Percentiles rank a stretch among this genome's conserved stretches.
Evolutionary conservation across 1,140 invertebrate genomes (phyloP).

Genomic region (Phthorimaea operculella): DNA sequence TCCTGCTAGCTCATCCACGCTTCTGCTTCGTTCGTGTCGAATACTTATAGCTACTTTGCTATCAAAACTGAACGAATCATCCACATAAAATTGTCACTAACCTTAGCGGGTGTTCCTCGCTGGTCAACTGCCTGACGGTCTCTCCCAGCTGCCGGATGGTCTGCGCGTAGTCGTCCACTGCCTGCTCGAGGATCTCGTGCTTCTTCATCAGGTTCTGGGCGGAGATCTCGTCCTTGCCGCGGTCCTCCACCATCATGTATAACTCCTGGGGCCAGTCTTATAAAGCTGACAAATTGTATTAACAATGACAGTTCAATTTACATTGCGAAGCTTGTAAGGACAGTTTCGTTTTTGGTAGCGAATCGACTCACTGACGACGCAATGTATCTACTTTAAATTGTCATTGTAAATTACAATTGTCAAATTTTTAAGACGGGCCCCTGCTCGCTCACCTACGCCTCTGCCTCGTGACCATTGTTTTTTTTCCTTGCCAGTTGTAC

Average conservation of each 20-base stretch:
- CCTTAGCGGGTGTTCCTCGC: constrained; percentile 81
- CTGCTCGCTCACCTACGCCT: constrained; percentile 99
- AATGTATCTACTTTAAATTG: no score
- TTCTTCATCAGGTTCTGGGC: constrained; percentile 99
- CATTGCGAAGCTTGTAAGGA: no score
- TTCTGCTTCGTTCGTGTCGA: constrained; percentile 98
- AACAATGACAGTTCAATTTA: no score
- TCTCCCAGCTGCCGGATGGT: constrained; percentile 96
- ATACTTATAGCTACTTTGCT: constrained; percentile 75
- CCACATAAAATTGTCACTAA: constrained; percentile 11
- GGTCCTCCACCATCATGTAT: constrained; percentile 99
- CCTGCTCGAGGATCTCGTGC: constrained; percentile 94
- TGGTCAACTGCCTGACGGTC: constrained; percentile 90
- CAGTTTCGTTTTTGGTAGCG: no score
- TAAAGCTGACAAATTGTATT: no score
- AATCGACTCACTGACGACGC: no score
- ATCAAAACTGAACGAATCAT: no score
- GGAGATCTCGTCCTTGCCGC: constrained; percentile 98
- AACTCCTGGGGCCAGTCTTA: no score
- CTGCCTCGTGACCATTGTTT: constrained; percentile 97
- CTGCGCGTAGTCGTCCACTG: constrained; percentile 97
- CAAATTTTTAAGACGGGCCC: no score
- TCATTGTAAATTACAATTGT: no score
- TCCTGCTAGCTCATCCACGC: no score
- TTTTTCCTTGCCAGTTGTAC: no score